These are phyloP conservation scores for Poecilia latipinna DNA, from an alignment of 2,113 vertebrate genomes.

Conservation along the genomic window DNA sequence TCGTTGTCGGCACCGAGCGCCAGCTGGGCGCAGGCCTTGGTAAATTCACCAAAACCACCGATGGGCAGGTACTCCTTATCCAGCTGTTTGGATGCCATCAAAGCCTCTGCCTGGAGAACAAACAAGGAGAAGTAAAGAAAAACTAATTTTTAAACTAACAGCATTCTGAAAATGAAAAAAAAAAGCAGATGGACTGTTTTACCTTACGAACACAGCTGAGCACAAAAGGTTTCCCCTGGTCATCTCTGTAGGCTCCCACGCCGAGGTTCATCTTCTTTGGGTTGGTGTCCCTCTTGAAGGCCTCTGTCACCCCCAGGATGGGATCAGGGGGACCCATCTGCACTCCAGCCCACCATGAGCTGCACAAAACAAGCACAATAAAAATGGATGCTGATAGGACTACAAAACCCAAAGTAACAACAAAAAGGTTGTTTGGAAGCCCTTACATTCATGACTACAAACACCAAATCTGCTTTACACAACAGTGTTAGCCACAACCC, in stretches of 20 bases:
- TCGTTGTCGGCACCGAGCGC: conserved; percentile 88
- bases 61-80: conserved; percentile 96
- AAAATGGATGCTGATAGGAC: not conserved
- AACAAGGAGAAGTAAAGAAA: not conserved
- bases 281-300: conserved; percentile 91
- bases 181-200: not conserved
- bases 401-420: not conserved
- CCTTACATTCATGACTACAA: not conserved
- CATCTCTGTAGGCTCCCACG: conserved; percentile 94
- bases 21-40: conserved; percentile 86
- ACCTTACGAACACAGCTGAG: conserved; percentile 93
- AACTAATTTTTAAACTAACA: not conserved
- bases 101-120: conserved; percentile 84
- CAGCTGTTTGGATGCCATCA: conserved; percentile 87
- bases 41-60: conserved; percentile 86
- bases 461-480: not conserved
- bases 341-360: conserved; percentile 95
- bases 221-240: conserved; percentile 91
- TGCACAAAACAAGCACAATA: conserved; percentile 56
- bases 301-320: conserved; percentile 93
- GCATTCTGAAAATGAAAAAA: not conserved
- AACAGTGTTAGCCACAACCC: not conserved
- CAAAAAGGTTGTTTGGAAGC: not conserved
- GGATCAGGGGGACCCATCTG: conserved; percentile 97
- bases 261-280: conserved; percentile 98